These are phyloP conservation scores for Phymorhynchus buccinoides DNA, from an alignment of 1,140 invertebrate genomes.

Conservation along the genomic window DNA sequence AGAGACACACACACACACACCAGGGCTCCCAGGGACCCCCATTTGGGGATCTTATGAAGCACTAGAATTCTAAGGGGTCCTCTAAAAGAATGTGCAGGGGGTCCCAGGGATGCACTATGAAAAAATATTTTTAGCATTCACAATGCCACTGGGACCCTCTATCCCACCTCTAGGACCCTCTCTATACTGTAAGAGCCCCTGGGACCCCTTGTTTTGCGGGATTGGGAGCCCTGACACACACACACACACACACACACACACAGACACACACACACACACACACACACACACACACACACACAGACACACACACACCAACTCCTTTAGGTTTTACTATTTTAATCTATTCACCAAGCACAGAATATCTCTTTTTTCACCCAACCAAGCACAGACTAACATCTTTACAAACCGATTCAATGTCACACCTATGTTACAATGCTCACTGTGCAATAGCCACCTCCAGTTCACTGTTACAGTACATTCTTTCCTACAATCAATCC, in stretches of 20 bases:
- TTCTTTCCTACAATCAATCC: background rate
- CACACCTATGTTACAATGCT: too few relatives aligned
- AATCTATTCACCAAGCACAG: background rate
- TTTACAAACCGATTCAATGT: background rate
- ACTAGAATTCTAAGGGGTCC: too few relatives aligned
- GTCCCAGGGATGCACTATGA: too few relatives aligned
- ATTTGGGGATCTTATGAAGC: too few relatives aligned
- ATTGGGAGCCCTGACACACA: background rate
- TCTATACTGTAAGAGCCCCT: too few relatives aligned
- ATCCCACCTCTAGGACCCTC: too few relatives aligned
- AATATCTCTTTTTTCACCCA: background rate
- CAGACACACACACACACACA: conserved; percentile 8
- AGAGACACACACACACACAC: background rate
- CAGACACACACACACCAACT: background rate
- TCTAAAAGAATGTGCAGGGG: too few relatives aligned
- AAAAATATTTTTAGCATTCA: too few relatives aligned
- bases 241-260: conserved; percentile 6
- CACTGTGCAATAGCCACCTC: background rate
- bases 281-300: background rate
- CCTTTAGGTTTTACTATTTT: background rate
- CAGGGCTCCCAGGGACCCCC: too few relatives aligned
- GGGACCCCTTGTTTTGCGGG: too few relatives aligned
- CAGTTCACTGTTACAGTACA: background rate
- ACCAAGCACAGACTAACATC: background rate
- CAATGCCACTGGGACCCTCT: too few relatives aligned